These are phyloP conservation scores for Tachina grossa DNA, from an alignment of 2,888 invertebrate genomes.

Conservation along the genomic window DNA sequence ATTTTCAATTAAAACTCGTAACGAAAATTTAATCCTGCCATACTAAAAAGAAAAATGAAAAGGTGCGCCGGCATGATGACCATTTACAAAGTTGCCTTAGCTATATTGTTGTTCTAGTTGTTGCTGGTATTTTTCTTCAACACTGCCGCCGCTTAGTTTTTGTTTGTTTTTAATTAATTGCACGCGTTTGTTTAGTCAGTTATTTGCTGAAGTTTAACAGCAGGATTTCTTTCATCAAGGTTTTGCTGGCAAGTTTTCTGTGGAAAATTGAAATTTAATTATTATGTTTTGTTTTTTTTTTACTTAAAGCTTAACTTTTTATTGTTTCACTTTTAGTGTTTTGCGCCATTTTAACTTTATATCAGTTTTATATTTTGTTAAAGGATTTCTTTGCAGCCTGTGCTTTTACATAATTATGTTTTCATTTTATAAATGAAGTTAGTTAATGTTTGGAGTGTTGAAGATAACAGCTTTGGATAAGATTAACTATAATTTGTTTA, in stretches of 20 bases:
- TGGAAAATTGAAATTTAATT: constrained; percentile 65
- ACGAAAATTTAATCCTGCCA: background rate
- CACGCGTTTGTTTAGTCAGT: constrained; percentile 71
- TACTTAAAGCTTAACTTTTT: background rate
- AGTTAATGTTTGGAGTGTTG: too few relatives aligned
- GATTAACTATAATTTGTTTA: too few relatives aligned
- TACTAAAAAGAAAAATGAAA: background rate
- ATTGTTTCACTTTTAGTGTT: background rate
- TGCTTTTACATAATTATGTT: too few relatives aligned
- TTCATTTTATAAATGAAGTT: too few relatives aligned
- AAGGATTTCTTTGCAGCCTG: too few relatives aligned
- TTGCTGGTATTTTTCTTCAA: constrained; percentile 24
- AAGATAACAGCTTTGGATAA: too few relatives aligned
- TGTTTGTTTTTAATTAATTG: constrained; percentile 75
- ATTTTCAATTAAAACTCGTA: background rate
- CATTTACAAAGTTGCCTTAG: constrained; percentile 1
- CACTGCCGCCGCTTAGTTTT: constrained; percentile 61
- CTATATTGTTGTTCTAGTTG: background rate
- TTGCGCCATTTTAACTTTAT: constrained; percentile 8
- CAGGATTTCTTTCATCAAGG: constrained; percentile 49
- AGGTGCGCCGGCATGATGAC: constrained; percentile 37
- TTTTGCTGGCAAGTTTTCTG: constrained; percentile 56
- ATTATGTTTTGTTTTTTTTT: constrained; percentile 26
- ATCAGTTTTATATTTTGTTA: background rate
- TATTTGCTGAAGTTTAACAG: constrained; percentile 61